Conservation (phyloP, 2,113 vertebrate species). For the Percina caprodes region DNA sequence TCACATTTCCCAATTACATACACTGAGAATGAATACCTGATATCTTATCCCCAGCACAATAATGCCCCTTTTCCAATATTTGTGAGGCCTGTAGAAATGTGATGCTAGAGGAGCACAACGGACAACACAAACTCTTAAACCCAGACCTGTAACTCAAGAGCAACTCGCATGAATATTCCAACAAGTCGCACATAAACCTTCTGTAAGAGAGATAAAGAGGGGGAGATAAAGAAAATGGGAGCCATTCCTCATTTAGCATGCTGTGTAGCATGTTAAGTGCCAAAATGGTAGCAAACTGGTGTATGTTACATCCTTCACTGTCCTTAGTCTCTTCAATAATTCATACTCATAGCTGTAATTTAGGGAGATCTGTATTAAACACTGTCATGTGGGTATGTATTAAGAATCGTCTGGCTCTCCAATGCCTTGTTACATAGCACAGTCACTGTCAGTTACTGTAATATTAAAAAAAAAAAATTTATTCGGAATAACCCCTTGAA, state of each 20-base stretch:
- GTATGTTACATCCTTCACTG: constrained; percentile 36
- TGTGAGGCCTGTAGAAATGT: background rate
- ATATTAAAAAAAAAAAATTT: too few relatives aligned
- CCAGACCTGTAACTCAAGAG: constrained; percentile 30
- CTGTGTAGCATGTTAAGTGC: constrained; percentile 48
- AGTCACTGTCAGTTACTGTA: background rate
- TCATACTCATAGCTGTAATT: constrained; percentile 60
- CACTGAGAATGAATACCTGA: constrained; percentile 15
- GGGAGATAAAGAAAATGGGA: constrained; percentile 23
- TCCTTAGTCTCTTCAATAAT: constrained; percentile 57
- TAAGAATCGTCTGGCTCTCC: constrained; percentile 24
- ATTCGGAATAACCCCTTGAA: too few relatives aligned
- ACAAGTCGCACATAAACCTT: constrained; percentile 23
- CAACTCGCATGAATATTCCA: constrained; percentile 50
- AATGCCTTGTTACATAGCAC: background rate
- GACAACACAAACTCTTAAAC: constrained; percentile 31
- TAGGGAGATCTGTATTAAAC: constrained; percentile 30
- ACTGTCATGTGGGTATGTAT: constrained; percentile 23
- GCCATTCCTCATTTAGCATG: constrained; percentile 34
- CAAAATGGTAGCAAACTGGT: constrained; percentile 21
- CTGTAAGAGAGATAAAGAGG: constrained; percentile 33
- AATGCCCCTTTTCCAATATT: background rate
- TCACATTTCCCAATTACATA: background rate
- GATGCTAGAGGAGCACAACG: constrained; percentile 1
- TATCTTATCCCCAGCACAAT: constrained; percentile 27